Evolutionary conservation across 2,888 invertebrate genomes (phyloP), one percentile per base, ranked within the genome.

Genomic region (Bimastos eiseni): DNA sequence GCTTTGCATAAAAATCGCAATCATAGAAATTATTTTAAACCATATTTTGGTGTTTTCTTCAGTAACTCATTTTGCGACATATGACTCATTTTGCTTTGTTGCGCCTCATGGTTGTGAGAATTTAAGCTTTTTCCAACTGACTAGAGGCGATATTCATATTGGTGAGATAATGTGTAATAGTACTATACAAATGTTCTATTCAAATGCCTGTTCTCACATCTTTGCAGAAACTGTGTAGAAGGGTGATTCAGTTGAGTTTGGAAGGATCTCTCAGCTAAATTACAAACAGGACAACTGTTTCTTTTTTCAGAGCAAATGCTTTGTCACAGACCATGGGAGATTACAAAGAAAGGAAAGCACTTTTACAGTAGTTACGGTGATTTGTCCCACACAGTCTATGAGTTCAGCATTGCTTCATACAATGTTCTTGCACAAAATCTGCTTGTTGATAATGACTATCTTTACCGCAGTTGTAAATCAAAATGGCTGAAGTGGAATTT

Each of bases 381-480:
- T 34, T 37, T 86, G 86, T 86, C 86, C 2, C 86, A 86, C 37
- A 37, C 86, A 24, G 86, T 86, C 86, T 86, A 36, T 90, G 94
- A 94, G 90, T 97, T 98, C 93, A 96, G 96, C 92, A 95, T 98
- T 44, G 96, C 98, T 94, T 97, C 97, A 0, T 98, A 98, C 95
- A 98, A 99, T 95, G 97, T 98, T 44, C 95, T 98, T 91, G 97
- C 98, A 0, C 98, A 98, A 95, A 96, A 97, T 93, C 96, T 98
- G 86, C 94, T 98, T 90, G 96, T 97, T 92, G 95, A 96, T 92
- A 97, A 98, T 91, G 95, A 96, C 0, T 96, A 97, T 93, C 95
- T 98, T 30, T 98, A 98, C 94, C 95, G 94, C 36, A 93, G 95
- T 0, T 97, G 97, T 93, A 94, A 96, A 55, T 94, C 95, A 15